phyloP scores from a whole-genome alignment of 2,888 invertebrate species.

The Zootermopsis nevadensis region DNA sequence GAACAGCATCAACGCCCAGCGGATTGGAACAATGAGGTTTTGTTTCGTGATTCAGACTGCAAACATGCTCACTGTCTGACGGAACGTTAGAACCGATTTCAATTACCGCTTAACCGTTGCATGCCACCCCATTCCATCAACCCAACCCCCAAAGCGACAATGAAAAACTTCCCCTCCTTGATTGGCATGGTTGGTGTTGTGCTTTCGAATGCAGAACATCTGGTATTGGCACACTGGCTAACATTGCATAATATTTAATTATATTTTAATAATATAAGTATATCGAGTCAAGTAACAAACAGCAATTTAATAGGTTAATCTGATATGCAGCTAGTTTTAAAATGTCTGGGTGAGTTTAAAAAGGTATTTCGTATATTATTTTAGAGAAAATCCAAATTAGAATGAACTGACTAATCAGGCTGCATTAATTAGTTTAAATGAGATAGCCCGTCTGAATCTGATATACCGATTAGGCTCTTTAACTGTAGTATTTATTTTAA shows the following conservation, averaged over 20 bases:
- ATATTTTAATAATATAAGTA: not conserved
- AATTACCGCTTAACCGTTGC: slow-evolving; percentile 12
- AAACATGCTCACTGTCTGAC: not conserved
- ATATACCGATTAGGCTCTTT: no score
- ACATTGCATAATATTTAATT: not conserved
- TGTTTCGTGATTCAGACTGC: not conserved
- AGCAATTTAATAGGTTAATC: not conserved
- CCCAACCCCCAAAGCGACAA: not conserved
- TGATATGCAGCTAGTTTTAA: not conserved
- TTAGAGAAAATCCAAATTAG: not conserved
- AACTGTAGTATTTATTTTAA: no score
- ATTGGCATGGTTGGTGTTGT: not conserved
- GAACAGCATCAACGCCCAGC: not conserved
- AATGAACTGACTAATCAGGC: not conserved
- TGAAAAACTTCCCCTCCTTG: slow-evolving; percentile 4
- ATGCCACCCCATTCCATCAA: not conserved
- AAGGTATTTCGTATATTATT: no score
- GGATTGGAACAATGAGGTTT: slow-evolving; percentile 9
- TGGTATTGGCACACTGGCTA: slow-evolving; percentile 1
- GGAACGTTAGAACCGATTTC: not conserved
- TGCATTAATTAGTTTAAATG: not conserved
- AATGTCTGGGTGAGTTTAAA: not conserved
- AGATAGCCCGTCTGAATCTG: not conserved
- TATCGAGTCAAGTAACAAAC: not conserved
- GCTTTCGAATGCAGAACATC: not conserved